These are phyloP conservation scores for Punctoribates punctum DNA, from an alignment of 2,888 invertebrate genomes.

Conservation along the genomic window DNA sequence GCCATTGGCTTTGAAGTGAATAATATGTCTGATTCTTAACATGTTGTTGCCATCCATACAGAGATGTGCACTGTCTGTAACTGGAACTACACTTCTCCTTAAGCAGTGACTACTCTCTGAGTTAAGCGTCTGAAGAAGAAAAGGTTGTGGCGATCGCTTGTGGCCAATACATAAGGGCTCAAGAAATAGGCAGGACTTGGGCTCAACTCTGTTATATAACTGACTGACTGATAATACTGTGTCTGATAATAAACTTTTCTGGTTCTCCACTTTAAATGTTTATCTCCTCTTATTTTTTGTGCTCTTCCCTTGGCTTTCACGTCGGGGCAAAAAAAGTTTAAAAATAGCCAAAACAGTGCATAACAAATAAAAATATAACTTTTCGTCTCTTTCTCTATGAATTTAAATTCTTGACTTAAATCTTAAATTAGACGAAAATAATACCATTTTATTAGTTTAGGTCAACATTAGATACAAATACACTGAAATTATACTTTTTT, in stretches of 20 bases:
- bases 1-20: neutral
- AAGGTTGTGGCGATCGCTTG: constrained; percentile 36
- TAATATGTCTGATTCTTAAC: neutral
- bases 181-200: constrained; percentile 32
- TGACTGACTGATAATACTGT: neutral
- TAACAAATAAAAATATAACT: constrained; percentile 15
- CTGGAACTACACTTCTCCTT: constrained; percentile 2
- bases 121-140: neutral
- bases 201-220: constrained; percentile 33
- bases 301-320: neutral
- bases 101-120: neutral
- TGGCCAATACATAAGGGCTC: constrained; percentile 38
- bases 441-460: constrained; percentile 25
- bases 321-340: constrained; percentile 17
- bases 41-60: constrained; percentile 32
- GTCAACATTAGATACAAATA: neutral
- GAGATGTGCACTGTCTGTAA: constrained; percentile 19
- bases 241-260: constrained; percentile 35
- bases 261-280: constrained; percentile 11
- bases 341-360: constrained; percentile 10
- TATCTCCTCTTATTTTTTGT: constrained; percentile 27
- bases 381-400: neutral
- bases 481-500: neutral
- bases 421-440: neutral
- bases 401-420: neutral